Conservation (phyloP, 2,888 invertebrate genomes). For the Harmothoe impar region DNA sequence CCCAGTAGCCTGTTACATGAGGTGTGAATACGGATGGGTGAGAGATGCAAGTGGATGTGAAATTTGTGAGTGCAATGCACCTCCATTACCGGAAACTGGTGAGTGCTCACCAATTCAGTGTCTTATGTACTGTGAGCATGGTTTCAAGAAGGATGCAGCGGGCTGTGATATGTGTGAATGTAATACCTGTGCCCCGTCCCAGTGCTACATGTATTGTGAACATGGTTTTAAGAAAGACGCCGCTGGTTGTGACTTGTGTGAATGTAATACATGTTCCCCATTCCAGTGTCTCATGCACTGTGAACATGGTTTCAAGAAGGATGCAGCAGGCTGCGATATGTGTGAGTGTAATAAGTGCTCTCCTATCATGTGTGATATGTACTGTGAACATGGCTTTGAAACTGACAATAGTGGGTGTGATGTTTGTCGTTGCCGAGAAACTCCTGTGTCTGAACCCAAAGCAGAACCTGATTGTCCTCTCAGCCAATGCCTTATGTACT, state of each 20-base stretch:
- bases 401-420: constrained; percentile 61
- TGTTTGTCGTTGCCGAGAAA: constrained; percentile 8
- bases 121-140: constrained; percentile 58
- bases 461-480: constrained; percentile 18
- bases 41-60: constrained; percentile 63
- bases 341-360: constrained; percentile 63
- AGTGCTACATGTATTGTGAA: constrained; percentile 58
- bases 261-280: constrained; percentile 46
- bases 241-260: constrained; percentile 60
- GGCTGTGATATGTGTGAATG: constrained; percentile 49
- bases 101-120: constrained; percentile 59
- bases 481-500: constrained; percentile 45
- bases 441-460: not conserved
- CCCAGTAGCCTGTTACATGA: constrained; percentile 53
- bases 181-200: constrained; percentile 44
- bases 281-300: constrained; percentile 64
- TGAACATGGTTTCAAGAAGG: constrained; percentile 64
- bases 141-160: constrained; percentile 61
- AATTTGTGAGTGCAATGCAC: constrained; percentile 54
- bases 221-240: constrained; percentile 59
- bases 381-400: constrained; percentile 61
- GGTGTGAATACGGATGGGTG: constrained; percentile 63
- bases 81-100: not conserved
- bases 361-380: constrained; percentile 39
- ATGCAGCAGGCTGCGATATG: constrained; percentile 61